phyloP scores from a whole-genome alignment of 2,888 invertebrate species.

The Camptogramma bilineatum region DNA sequence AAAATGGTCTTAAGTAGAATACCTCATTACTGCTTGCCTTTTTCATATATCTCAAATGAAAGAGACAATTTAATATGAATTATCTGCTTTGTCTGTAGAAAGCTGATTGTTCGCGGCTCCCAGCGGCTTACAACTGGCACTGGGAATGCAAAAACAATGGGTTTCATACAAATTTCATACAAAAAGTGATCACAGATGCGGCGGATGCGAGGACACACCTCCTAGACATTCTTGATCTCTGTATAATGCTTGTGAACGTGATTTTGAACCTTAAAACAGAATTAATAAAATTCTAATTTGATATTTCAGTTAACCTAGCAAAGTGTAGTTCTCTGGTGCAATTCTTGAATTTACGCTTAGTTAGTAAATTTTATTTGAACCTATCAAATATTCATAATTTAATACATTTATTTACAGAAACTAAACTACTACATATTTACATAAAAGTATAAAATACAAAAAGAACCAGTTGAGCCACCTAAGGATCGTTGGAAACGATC shows the following conservation, averaged over 20 bases:
- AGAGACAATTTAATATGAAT: slow-evolving; percentile 24
- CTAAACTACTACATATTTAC: too few species aligned
- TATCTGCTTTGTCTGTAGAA: slow-evolving; percentile 35
- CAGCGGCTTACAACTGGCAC: slow-evolving; percentile 36
- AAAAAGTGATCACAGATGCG: slow-evolving; percentile 52
- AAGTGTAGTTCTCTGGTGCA: too few species aligned
- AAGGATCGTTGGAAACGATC: too few species aligned
- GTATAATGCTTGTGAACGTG: neutral
- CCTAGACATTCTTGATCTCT: slow-evolving; percentile 20
- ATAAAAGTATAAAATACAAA: too few species aligned
- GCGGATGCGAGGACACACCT: slow-evolving; percentile 53
- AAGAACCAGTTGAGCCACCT: too few species aligned
- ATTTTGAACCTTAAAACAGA: neutral
- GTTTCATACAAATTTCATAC: slow-evolving; percentile 29
- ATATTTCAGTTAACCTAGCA: too few species aligned
- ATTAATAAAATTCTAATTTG: too few species aligned
- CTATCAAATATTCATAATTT: too few species aligned
- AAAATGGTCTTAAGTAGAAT: neutral
- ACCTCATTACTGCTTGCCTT: neutral
- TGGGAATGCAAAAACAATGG: slow-evolving; percentile 38
- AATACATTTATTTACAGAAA: too few species aligned
- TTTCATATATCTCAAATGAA: slow-evolving; percentile 18
- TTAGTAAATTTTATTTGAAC: too few species aligned
- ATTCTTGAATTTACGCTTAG: too few species aligned
- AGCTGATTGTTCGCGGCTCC: slow-evolving; percentile 39